Percentiles rank a stretch among this genome's conserved stretches.
Evolutionary conservation across 1,140 invertebrate genomes (phyloP).

Genomic region (Argopecten irradians): DNA sequence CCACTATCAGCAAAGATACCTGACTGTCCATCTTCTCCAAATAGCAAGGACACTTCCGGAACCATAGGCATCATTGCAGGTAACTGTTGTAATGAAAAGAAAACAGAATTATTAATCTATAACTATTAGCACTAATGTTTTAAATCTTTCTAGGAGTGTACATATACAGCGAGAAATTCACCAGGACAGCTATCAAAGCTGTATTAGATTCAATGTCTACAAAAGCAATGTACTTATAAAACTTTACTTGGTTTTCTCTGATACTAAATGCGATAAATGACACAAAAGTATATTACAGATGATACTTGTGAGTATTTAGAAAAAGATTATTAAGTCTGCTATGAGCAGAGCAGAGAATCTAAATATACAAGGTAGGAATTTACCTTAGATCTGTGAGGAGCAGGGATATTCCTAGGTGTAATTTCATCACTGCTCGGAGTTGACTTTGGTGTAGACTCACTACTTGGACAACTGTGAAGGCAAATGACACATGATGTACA

Average conservation of each 20-base stretch:
- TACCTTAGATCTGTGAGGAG: slow-evolving; percentile 60
- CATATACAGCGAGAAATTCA: neutral
- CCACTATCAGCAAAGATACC: slow-evolving; percentile 37
- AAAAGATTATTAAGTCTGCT: too few relatives aligned
- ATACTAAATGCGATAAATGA: too few relatives aligned
- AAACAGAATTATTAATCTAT: neutral
- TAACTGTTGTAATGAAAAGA: slow-evolving; percentile 49
- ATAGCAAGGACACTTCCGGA: slow-evolving; percentile 71
- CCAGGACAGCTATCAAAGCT: neutral
- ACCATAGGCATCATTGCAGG: slow-evolving; percentile 64
- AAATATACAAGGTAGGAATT: neutral
- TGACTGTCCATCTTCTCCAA: slow-evolving; percentile 63
- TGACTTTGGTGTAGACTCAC: neutral
- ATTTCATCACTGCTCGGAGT: slow-evolving; percentile 52
- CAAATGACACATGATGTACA: neutral
- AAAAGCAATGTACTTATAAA: neutral
- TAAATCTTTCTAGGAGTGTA: neutral
- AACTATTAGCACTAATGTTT: neutral
- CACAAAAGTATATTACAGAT: too few relatives aligned
- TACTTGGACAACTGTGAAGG: neutral
- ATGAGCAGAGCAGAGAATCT: neutral
- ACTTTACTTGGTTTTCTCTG: too few relatives aligned
- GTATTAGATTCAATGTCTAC: too few relatives aligned
- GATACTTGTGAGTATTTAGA: too few relatives aligned
- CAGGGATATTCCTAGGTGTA: slow-evolving; percentile 58